phyloP scores from a whole-genome alignment of 2,113 vertebrate species.

The Megaleporinus macrocephalus region DNA sequence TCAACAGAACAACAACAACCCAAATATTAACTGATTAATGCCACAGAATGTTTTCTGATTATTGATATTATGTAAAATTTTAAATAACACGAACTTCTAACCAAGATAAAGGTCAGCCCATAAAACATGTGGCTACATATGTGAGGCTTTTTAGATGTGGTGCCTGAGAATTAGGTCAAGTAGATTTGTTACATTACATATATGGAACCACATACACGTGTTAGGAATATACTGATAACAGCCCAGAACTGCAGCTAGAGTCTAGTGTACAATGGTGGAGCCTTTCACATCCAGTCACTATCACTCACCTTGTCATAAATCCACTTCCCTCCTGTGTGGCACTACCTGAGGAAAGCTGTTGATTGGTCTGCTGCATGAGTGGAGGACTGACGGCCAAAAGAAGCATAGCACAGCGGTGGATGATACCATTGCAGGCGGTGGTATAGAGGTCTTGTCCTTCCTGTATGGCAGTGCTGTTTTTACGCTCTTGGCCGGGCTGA shows the following conservation, averaged over 20 bases:
- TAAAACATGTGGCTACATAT: slow-evolving; percentile 5
- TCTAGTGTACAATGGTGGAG: neutral
- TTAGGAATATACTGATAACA: neutral
- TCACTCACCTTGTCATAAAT: slow-evolving; percentile 91
- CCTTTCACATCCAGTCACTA: neutral
- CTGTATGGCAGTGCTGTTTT: slow-evolving; percentile 84
- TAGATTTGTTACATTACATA: neutral
- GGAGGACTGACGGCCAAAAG: slow-evolving; percentile 92
- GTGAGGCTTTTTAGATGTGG: neutral
- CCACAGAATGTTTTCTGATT: neutral
- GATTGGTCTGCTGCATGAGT: slow-evolving; percentile 82
- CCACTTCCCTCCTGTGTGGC: slow-evolving; percentile 81
- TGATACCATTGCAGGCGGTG: slow-evolving; percentile 93
- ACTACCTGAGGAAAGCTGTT: slow-evolving; percentile 69
- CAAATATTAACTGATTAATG: neutral
- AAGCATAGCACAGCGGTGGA: slow-evolving; percentile 93
- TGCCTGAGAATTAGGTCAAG: slow-evolving; percentile 33
- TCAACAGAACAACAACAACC: neutral
- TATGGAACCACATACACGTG: neutral
- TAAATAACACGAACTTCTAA: neutral
- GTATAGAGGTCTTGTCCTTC: slow-evolving; percentile 96
- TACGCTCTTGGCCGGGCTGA: slow-evolving; percentile 83
- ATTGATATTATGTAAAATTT: neutral
- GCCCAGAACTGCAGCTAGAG: neutral
- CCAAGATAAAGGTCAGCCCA: neutral